Base-by-base conservation (phyloP, 2,797 vertebrate genomes). In the Rhynchonycteris naso region DNA sequence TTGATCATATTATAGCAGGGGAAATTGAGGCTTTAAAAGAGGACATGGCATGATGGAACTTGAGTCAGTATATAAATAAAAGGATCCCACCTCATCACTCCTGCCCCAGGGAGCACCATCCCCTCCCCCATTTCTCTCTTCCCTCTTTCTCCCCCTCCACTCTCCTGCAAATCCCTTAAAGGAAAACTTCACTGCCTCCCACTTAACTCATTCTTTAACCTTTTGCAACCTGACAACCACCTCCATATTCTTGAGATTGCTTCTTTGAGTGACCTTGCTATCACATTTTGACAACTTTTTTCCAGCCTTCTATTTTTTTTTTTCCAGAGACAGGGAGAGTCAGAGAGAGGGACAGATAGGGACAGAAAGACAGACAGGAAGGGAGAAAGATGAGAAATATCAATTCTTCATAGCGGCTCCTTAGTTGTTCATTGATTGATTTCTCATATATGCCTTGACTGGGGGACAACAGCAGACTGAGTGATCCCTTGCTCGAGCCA, bases 141-240 rank as follows among this genome's bases (percentile, higher is more conserved):
- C 24, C 12, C 28, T 15, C 50, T 38, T 12, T 69, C 38, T 28
- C 38, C 61, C 18, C 84, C 43, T 43, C 68, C 3, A 3, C 43
- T 74, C 21, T 50, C 56, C 72, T 92, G 54, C 33, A 80, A 38
- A 61, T 76, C 30, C 68, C 54, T 97, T 93, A 69, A 94, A 91
- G 43, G 43, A 43, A 95, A n/a, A 22, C 74, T 65, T 69, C 66
- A 61, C 71, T 93, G 95, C 69, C 82, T 91, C 66, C 65, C 58
- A 69, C 83, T 30, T 66, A 89, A 91, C 54, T 93, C 56, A 26
- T 86, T 93, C 63, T 91, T 96, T 93, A 95, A 89, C 92, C 59
- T 83, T 96, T 95, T 68, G 71, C 38, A 89, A 22, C 26, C 63
- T 38, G 52, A 65, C 61, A 68, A 35, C 58, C 16, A 14, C 47